Evolutionary conservation across 2,888 invertebrate genomes (phyloP), one percentile per base, ranked within the genome.

Genomic region (Diabrotica balteata): DNA sequence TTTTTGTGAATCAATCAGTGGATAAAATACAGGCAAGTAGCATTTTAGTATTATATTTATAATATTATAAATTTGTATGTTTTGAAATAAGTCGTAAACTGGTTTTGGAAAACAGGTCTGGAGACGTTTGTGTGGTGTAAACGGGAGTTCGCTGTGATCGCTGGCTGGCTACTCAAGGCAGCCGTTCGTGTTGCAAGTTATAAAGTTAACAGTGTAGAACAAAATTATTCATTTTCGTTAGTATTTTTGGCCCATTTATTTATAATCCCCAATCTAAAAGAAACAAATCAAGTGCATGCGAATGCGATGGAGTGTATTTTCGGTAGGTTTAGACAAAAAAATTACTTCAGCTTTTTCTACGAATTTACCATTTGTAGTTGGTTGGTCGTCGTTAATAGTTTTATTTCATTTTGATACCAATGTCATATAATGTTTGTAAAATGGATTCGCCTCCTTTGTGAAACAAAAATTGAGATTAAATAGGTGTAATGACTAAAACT

Each of bases 351-450:
- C 44, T 55, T 70, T 73, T 71, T 76, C 54, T 65, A 68, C 68
- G 68, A 72, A 72, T 75, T 57, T 72, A 77, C 75, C 78, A 76
- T 78, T 77, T 78, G 77, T 77, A 78, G 73, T 75, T 76, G 74
- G 67, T 72, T 73, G 68, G 72, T 75, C 75, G 72, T 75, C 75
- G 72, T 77, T 77, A 71, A 74, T 79, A 73, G 79, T 80, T 80
- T 79, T 79, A 79, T 80, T 80, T 78, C 78, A 76, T 80, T 80
- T 78, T 79, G 75, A 77, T 79, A 76, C 73, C 78, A 76, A 75
- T 79, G 80, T 80, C 79, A 79, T 76, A 75, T 76, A 77, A 72
- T 76, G 75, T 72, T 75, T 75, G 72, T 78, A 78, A 78, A 79
- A 80, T 78, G 78, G 80, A 80, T 78, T 73, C 75, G 74, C 69